Conservation (phyloP, 2,797 vertebrate genomes). For the Scyliorhinus canicula region DNA sequence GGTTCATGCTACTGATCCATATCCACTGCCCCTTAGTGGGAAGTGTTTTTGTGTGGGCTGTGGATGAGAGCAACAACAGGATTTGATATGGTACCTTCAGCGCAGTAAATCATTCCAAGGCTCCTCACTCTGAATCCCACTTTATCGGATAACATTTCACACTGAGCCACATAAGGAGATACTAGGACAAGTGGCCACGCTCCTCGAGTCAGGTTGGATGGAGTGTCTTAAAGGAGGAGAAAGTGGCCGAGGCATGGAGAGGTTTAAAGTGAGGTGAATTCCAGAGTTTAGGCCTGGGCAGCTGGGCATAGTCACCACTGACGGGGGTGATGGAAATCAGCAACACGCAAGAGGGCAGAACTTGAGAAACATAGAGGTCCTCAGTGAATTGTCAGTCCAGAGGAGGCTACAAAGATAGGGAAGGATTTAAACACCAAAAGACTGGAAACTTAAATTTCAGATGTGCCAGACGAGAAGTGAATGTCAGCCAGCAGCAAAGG, state of each 20-base stretch:
- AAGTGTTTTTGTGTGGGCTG: not conserved
- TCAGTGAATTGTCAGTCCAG: not conserved
- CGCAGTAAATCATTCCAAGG: too few relatives aligned
- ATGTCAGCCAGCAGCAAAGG: not conserved
- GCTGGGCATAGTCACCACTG: not conserved
- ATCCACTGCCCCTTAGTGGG: not conserved
- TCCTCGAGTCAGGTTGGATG: too few relatives aligned
- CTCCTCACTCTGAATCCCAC: too few relatives aligned
- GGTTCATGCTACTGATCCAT: not conserved
- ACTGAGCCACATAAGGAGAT: not conserved
- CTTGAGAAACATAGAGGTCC: not conserved
- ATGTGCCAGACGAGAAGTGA: not conserved
- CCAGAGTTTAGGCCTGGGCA: not conserved
- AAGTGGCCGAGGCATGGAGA: not conserved
- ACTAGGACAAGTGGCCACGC: not conserved
- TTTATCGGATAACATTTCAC: not conserved
- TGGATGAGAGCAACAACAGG: not conserved
- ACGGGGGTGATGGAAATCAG: not conserved
- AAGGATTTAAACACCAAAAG: not conserved
- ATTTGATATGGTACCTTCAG: too few relatives aligned
- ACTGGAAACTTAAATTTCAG: not conserved
- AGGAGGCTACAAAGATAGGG: not conserved
- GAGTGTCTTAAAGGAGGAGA: too few relatives aligned
- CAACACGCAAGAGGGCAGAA: not conserved
- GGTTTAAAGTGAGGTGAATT: not conserved